A percentile compares a stretch with the other conserved stretches of the same genome.
Conservation (phyloP, 1,140 invertebrate species). For the Venustaconcha ellipsiformis region DNA sequence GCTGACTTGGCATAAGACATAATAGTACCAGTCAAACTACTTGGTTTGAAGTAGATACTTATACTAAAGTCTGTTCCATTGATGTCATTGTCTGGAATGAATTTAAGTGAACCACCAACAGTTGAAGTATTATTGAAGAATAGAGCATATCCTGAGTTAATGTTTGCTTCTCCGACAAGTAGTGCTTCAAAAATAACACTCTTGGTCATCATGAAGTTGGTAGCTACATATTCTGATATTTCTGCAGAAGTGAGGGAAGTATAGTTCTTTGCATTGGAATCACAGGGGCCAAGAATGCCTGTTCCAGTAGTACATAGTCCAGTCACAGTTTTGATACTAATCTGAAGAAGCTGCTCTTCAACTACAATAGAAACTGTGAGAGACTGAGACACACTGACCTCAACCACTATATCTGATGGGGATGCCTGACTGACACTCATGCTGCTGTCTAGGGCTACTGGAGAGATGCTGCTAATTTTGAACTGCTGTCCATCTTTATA, state of each 20-base stretch:
- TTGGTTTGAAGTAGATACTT: conserved; percentile 37
- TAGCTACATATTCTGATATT: conserved; percentile 25
- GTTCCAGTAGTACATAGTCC: conserved; percentile 21
- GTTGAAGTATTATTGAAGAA: conserved; percentile 43
- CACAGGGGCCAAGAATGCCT: conserved; percentile 38
- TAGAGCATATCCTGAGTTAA: conserved; percentile 35
- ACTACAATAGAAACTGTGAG: conserved; percentile 16
- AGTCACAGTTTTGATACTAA: conserved; percentile 11
- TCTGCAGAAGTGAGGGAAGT: conserved; percentile 21
- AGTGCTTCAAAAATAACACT: conserved; percentile 25
- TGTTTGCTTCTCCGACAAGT: conserved; percentile 10
- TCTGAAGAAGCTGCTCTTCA: conserved; percentile 26
- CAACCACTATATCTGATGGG: conserved; percentile 18
- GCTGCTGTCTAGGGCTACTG: background rate
- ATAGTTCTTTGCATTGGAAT: conserved; percentile 18
- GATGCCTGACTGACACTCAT: conserved; percentile 24
- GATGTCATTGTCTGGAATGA: conserved; percentile 3
- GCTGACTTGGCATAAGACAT: conserved; percentile 40
- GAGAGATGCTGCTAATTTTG: conserved; percentile 10
- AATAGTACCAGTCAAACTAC: conserved; percentile 31
- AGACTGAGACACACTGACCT: conserved; percentile 10
- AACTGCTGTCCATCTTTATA: conserved; percentile 25
- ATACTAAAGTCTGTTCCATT: conserved; percentile 34
- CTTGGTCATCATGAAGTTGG: conserved; percentile 17
- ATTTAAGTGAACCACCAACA: conserved; percentile 26